Evolutionary conservation across 1,140 invertebrate species (phyloP).

Genomic region (Pygmarrhopalites habei): DNA sequence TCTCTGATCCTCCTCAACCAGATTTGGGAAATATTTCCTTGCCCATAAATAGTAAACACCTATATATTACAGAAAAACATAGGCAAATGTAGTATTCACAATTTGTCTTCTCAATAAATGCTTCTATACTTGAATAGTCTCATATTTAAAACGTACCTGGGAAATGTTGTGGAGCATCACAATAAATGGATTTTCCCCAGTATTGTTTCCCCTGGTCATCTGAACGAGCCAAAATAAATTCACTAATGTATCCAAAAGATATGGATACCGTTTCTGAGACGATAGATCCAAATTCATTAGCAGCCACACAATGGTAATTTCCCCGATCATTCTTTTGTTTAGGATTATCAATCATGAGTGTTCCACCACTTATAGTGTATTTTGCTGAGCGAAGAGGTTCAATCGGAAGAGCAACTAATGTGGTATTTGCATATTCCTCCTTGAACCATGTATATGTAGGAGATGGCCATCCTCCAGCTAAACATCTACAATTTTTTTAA

Average conservation of each 20-base stretch:
- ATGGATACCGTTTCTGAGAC: slow-evolving; percentile 78
- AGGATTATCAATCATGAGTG: slow-evolving; percentile 81
- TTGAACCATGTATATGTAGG: slow-evolving; percentile 87
- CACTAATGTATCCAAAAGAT: slow-evolving; percentile 82
- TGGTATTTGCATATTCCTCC: slow-evolving; percentile 75
- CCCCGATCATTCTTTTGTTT: slow-evolving; percentile 71
- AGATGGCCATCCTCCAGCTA: slow-evolving; percentile 80
- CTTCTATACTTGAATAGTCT: neutral
- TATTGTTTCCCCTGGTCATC: slow-evolving; percentile 76
- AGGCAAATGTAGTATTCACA: slow-evolving; percentile 25
- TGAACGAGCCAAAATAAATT: slow-evolving; percentile 82
- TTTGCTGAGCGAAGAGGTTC: slow-evolving; percentile 55
- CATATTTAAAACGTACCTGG: slow-evolving; percentile 49
- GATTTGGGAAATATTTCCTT: slow-evolving; percentile 78
- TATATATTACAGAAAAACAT: slow-evolving; percentile 35
- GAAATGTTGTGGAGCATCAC: slow-evolving; percentile 85
- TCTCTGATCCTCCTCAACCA: slow-evolving; percentile 85
- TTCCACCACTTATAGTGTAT: slow-evolving; percentile 83
- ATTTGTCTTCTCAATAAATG: neutral
- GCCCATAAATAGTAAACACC: slow-evolving; percentile 81
- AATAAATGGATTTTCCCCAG: slow-evolving; percentile 87
- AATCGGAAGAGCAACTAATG: slow-evolving; percentile 59
- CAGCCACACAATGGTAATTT: slow-evolving; percentile 82
- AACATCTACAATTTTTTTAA: too few relatives aligned
- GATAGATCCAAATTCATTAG: slow-evolving; percentile 80